Base-by-base conservation (phyloP, 2,888 invertebrate species). In the Eudemis profundana region DNA sequence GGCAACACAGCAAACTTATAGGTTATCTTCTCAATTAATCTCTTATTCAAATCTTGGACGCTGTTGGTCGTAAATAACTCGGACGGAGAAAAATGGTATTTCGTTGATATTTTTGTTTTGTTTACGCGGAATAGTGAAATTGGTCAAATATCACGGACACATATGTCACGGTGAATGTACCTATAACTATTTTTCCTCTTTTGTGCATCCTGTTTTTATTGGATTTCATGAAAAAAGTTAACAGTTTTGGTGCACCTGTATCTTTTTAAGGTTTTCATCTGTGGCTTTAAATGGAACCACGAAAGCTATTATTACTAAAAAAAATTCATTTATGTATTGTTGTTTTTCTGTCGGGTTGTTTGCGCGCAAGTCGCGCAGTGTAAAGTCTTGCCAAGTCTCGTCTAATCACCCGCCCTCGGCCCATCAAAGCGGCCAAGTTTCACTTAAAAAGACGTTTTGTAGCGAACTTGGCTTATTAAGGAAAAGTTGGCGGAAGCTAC, bases 381-480 rank as follows among this genome's bases (percentile, higher is more conserved):
- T 68, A 42, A 66, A 68, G 71, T 71, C 66, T 71, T 72, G 76
- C 78, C 78, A 66, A 68, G 71, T 70, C 66, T 71, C 73, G 76
- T 79, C 78, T 84, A 86, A 87, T 85, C 85, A 79, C 78, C 50
- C 74, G 69, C 75, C 78, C 78, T 79, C 79, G 72, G 72, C 79
- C 79, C 83, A 80, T 88, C 88, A 89, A 88, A 88, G 85, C 75
- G 70, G 68, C 75, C 76, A 82, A 86, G 81, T 83, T 88, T 83
- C 70, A 79, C 78, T 85, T 84, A 83, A 85, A 88, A 89, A 89
- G 89, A 87, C 87, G 85, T 84, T 81, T 81, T 82, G 79, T 79
- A 74, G 73, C 69, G 69, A 90, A 90, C 81, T 90, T 90, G 78
- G 74, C 86, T 89, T 89, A 90, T 89, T 90, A 90, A 85, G 79